These are phyloP conservation scores for Odocoileus hemionus DNA, from an alignment of 2,113 vertebrate genomes.

Conservation along the genomic window DNA sequence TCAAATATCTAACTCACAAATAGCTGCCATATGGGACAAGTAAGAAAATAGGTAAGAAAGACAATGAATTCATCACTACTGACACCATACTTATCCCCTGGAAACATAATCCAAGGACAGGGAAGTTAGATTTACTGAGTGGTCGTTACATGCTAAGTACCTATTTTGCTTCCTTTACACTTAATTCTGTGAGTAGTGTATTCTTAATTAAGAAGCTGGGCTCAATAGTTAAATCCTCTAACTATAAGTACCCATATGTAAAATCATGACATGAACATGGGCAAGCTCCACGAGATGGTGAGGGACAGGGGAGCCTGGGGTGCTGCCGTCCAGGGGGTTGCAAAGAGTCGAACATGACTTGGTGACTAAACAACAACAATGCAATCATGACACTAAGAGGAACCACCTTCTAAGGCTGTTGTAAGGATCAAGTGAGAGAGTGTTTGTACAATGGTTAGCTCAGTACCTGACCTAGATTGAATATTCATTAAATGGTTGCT, in stretches of 20 bases:
- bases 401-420: not conserved
- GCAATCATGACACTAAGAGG: not conserved
- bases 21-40: not conserved
- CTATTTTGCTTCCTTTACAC: not conserved
- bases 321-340: not conserved
- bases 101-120: not conserved
- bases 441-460: not conserved
- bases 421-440: not conserved
- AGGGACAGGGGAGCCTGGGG: not conserved
- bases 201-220: not conserved
- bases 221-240: not conserved
- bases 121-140: not conserved
- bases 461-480: not conserved
- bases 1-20: not conserved
- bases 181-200: not conserved
- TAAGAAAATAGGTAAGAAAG: not conserved
- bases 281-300: not conserved
- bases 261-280: not conserved
- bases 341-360: not conserved
- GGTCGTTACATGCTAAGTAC: not conserved
- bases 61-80: not conserved
- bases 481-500: not conserved
- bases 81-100: not conserved
- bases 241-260: not conserved
- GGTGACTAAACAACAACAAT: not conserved